phyloP scores from a whole-genome alignment of 1,140 invertebrate genomes.

The Musca vetustissima region DNA sequence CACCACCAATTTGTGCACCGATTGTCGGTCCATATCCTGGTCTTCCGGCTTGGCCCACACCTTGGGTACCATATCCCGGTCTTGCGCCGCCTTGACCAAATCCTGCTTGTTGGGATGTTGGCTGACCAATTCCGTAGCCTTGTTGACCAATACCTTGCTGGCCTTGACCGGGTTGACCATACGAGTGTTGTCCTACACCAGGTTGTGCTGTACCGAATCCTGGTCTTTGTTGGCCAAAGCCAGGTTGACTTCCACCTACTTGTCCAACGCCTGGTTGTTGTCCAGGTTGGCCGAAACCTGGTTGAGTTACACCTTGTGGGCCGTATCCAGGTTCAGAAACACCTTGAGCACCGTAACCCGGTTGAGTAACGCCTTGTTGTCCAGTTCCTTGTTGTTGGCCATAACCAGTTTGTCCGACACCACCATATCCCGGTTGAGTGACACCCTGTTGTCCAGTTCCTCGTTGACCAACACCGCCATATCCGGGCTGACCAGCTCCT shows the following conservation, averaged over 20 bases:
- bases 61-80: not conserved
- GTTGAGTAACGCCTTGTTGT: not conserved
- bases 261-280: too few species aligned
- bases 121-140: not conserved
- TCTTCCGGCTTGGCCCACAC: not conserved
- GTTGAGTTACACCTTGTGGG: not conserved
- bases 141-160: not conserved
- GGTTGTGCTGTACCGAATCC: too few species aligned
- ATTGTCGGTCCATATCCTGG: too few species aligned
- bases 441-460: too few species aligned
- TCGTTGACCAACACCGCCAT: too few species aligned
- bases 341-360: not conserved
- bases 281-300: not conserved
- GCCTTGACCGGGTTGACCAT: not conserved
- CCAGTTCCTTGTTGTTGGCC: constrained; percentile 1
- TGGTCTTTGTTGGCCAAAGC: too few species aligned
- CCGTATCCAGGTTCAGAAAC: not conserved
- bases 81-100: not conserved
- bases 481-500: not conserved
- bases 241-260: too few species aligned
- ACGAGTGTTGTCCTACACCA: not conserved
- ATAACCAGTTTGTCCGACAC: not conserved
- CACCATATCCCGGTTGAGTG: not conserved
- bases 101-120: not conserved
- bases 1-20: not conserved